phyloP scores from a whole-genome alignment of 2,113 vertebrate species.

The Petroica traversi region DNA sequence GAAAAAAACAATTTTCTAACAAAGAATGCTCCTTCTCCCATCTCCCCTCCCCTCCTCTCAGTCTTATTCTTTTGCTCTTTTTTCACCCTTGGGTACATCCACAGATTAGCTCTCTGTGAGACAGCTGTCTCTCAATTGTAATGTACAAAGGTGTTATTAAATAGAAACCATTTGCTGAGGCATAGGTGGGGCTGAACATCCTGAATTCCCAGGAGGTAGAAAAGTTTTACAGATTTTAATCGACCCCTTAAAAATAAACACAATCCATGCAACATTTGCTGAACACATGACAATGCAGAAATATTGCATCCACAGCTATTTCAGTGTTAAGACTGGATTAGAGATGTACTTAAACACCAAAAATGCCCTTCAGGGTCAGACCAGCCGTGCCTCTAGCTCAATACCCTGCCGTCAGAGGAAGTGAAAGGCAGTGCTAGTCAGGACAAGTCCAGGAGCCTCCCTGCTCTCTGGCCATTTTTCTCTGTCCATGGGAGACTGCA shows the following conservation, averaged over 20 bases:
- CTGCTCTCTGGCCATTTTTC: neutral
- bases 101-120: neutral
- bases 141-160: neutral
- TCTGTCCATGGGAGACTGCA: neutral
- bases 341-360: neutral
- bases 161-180: neutral
- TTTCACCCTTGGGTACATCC: neutral
- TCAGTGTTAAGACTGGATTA: neutral
- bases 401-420: neutral
- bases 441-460: neutral
- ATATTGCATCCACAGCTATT: neutral
- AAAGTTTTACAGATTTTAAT: neutral
- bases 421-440: neutral
- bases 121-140: neutral
- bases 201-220: neutral
- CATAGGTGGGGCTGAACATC: neutral
- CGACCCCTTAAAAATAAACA: constrained; percentile 13
- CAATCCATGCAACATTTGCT: neutral
- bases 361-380: neutral
- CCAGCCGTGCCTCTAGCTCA: neutral
- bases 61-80: neutral
- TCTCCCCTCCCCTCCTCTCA: neutral
- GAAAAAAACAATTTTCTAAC: neutral
- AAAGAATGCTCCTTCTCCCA: neutral
- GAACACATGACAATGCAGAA: neutral